phyloP scores from a whole-genome alignment of 2,797 vertebrate species.

The Propithecus perrieri region DNA sequence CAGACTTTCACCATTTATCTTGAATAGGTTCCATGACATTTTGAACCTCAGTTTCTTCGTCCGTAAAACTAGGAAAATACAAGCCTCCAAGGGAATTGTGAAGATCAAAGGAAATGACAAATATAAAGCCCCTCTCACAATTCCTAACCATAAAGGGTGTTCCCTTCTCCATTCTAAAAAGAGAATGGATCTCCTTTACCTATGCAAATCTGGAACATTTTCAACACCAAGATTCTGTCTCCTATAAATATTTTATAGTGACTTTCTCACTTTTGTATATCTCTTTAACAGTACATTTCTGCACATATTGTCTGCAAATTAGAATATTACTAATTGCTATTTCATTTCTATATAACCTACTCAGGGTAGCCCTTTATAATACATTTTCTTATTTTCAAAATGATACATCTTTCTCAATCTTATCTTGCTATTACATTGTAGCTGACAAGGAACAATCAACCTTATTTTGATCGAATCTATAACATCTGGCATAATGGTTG shows the following conservation, averaged over 20 bases:
- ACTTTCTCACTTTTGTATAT: neutral
- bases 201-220: neutral
- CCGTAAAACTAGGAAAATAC: neutral
- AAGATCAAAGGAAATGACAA: neutral
- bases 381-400: slow-evolving; percentile 18
- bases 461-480: neutral
- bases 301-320: neutral
- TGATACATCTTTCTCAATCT: neutral
- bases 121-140: neutral
- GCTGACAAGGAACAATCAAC: neutral
- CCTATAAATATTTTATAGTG: neutral
- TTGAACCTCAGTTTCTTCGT: neutral
- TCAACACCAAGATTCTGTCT: neutral
- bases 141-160: neutral
- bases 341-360: neutral
- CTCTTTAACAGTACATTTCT: neutral
- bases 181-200: neutral
- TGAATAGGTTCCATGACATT: no score
- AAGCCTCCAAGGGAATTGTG: neutral
- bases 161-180: neutral
- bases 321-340: neutral
- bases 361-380: neutral
- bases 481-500: neutral
- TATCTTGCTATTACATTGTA: neutral
- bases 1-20: no score